A percentile compares a stretch with the other conserved stretches of the same genome.
Conservation (phyloP, 1,140 invertebrate genomes). For the Cepaea nemoralis region DNA sequence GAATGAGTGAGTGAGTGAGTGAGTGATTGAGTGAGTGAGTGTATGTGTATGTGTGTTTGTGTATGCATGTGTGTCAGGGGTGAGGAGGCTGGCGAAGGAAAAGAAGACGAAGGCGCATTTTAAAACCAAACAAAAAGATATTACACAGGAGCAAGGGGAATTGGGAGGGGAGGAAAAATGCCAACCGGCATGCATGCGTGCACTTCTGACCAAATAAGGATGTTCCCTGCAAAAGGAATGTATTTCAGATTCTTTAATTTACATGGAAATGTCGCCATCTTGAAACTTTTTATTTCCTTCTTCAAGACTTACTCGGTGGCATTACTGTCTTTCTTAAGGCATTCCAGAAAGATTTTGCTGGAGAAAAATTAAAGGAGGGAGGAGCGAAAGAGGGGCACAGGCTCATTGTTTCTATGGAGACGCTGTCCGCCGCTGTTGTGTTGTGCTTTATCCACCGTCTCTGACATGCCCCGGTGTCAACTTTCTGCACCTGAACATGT, state of each 20-base stretch:
- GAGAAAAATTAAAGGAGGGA: no score
- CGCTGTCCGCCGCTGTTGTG: no score
- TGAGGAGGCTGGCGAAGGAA: not conserved
- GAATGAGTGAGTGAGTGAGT: no score
- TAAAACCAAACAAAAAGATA: not conserved
- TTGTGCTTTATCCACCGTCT: no score
- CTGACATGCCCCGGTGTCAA: no score
- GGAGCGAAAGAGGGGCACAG: no score
- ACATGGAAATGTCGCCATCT: slow-evolving; percentile 14
- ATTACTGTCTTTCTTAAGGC: not conserved
- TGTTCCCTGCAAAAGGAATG: not conserved
- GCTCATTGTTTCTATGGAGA: no score
- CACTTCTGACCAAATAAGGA: slow-evolving; percentile 18
- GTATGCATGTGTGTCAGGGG: not conserved
- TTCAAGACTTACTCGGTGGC: not conserved
- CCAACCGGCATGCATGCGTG: slow-evolving; percentile 6
- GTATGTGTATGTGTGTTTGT: no score
- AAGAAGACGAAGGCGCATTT: not conserved
- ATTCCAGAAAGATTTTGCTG: not conserved
- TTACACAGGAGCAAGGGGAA: not conserved
- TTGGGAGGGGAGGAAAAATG: not conserved
- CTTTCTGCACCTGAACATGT: no score
- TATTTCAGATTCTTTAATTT: slow-evolving; percentile 3
- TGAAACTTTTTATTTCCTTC: not conserved
- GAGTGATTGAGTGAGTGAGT: no score